Evolutionary conservation across 2,888 invertebrate species (phyloP).

Genomic region (Lepas anatifera): DNA sequence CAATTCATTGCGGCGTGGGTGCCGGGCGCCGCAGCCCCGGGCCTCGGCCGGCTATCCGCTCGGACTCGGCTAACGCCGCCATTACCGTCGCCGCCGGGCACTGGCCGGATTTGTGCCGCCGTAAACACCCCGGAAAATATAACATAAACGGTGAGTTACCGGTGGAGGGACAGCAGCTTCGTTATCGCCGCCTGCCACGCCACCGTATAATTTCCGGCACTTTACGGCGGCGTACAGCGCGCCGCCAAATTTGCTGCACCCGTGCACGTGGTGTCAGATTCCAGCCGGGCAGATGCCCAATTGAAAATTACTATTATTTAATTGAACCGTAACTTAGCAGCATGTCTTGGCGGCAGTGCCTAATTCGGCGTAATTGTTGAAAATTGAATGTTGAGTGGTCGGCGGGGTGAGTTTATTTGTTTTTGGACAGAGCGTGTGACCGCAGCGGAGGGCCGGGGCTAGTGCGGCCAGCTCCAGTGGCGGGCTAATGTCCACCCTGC

Average conservation of each 20-base stretch:
- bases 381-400: neutral
- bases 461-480: no score
- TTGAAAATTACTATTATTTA: constrained; percentile 7
- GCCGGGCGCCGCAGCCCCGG: no score
- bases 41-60: neutral
- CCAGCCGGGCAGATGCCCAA: constrained; percentile 5
- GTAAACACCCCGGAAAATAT: constrained; percentile 2
- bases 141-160: neutral
- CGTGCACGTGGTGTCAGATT: neutral
- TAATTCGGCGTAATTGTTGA: neutral
- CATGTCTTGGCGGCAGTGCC: neutral
- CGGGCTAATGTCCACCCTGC: neutral
- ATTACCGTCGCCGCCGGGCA: neutral
- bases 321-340: neutral
- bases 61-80: neutral
- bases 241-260: neutral
- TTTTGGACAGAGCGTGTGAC: neutral
- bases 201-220: neutral
- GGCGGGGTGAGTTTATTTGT: neutral
- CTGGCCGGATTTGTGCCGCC: neutral
- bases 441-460: neutral
- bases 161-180: neutral
- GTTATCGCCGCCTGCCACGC: neutral
- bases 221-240: neutral
- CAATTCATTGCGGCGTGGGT: neutral